Evolutionary conservation across 2,797 vertebrate species (phyloP), one percentile per base, ranked within the genome.

Genomic region (Muraenolepis orangiensis): DNA sequence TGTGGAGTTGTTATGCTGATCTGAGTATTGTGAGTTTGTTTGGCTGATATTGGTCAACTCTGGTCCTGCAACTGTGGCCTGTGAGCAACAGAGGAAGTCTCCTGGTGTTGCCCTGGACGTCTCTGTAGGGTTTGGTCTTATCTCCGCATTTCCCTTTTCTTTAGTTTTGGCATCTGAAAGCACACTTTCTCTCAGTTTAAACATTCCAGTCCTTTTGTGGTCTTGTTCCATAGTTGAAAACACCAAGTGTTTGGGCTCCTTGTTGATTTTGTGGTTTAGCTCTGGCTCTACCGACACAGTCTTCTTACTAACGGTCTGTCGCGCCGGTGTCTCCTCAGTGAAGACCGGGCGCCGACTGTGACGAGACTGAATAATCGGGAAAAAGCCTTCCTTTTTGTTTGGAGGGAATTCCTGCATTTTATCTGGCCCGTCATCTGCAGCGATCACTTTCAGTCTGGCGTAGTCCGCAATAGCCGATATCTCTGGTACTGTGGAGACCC

Each of bases 381-480:
- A 89, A 77, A 92, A 92, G 72, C 90, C 92, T 78, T 92, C 90
- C 71, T 88, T 92, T 87, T 91, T 91, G 74, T 86, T 88, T 4
- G 89, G 91, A 71, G 87, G 89, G 12, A 88, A 86, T 78, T 92
- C 90, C 72, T 88, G 86, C 72, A 80, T 57, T 74, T 72, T 64
- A 29, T 79, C 80, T 42, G 67, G 80, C 4, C 34, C 77, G 1
- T 93, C 89, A 57, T 93, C 91, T 82, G 91, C 84, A 79, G 91
- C 90, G 76, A 94, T 94, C 14, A 94, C 94, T 81, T 92, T 94
- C 76, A 94, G 86, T 80, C 93, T 90, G 66, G 93, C 93, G 40
- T 94, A 94, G 76, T 94, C 93, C 72, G 93, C 92, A 71, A 94
- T 31, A n/a, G 93, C 93, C 38, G 92, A 94, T 84, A 94, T 93